Conservation (phyloP, 2,888 invertebrate genomes). For the Leucophenga montana region DNA sequence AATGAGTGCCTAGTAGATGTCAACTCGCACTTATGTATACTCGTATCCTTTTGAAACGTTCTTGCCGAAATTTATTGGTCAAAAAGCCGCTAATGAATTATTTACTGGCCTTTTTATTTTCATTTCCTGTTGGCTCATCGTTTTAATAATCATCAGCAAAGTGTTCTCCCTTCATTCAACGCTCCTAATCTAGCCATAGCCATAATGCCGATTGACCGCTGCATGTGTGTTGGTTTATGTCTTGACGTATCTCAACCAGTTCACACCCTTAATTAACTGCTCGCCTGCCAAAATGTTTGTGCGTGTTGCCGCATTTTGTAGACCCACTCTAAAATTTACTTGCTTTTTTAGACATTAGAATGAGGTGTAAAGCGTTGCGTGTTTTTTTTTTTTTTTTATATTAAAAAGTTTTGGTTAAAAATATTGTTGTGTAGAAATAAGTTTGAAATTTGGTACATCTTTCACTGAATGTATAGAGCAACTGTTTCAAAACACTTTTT, state of each 20-base stretch:
- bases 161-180: neutral
- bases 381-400: conserved; percentile 42
- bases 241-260: conserved; percentile 65
- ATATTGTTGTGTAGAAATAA: no score
- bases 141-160: neutral
- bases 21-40: neutral
- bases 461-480: no score
- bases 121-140: conserved; percentile 31
- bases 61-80: conserved; percentile 58
- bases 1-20: conserved; percentile 50
- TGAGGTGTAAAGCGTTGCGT: conserved; percentile 49
- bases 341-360: neutral
- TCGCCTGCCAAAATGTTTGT: conserved; percentile 35
- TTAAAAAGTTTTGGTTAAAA: neutral
- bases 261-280: conserved; percentile 70
- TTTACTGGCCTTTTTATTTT: conserved; percentile 58
- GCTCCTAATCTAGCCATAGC: no score
- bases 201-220: neutral
- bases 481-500: no score
- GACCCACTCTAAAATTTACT: no score
- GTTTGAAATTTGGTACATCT: no score
- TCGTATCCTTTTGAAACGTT: conserved; percentile 14
- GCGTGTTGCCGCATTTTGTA: conserved; percentile 53
- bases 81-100: conserved; percentile 68
- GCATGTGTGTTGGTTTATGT: neutral